Conservation (phyloP, 2,888 invertebrate species). For the Patella depressa region DNA sequence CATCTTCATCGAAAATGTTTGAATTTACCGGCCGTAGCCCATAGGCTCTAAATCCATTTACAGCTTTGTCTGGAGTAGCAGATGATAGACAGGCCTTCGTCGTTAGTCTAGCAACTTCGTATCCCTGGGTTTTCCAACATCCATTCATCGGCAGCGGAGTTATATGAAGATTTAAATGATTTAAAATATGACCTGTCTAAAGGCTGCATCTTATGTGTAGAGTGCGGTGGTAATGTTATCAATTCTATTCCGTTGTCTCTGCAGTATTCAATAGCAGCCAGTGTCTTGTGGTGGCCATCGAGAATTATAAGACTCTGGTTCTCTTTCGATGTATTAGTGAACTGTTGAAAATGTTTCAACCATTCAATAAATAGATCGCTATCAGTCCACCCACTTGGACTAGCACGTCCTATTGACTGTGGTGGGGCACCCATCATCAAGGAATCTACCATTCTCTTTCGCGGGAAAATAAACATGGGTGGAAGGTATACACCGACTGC, state of each 20-base stretch:
- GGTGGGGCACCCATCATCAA: constrained; percentile 47
- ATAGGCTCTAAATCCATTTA: constrained; percentile 20
- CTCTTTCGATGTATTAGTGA: constrained; percentile 44
- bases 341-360: constrained; percentile 67
- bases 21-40: constrained; percentile 20
- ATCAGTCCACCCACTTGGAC: constrained; percentile 60
- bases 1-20: constrained; percentile 7
- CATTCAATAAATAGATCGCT: constrained; percentile 47
- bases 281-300: constrained; percentile 64
- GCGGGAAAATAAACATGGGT: constrained; percentile 55
- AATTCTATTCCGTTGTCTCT: constrained; percentile 62
- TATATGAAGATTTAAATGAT: constrained; percentile 44
- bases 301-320: constrained; percentile 61
- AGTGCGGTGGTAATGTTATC: constrained; percentile 65
- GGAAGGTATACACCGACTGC: constrained; percentile 41
- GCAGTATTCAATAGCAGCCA: constrained; percentile 57
- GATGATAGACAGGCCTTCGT: constrained; percentile 39
- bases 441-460: constrained; percentile 55
- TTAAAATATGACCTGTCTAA: constrained; percentile 48
- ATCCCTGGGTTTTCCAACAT: constrained; percentile 39
- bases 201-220: constrained; percentile 60
- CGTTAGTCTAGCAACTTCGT: constrained; percentile 36
- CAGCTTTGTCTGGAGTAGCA: constrained; percentile 17
- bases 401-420: constrained; percentile 39
- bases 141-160: constrained; percentile 23